These are phyloP conservation scores for Blastobasis adustella DNA, from an alignment of 2,888 invertebrate genomes.

Conservation along the genomic window DNA sequence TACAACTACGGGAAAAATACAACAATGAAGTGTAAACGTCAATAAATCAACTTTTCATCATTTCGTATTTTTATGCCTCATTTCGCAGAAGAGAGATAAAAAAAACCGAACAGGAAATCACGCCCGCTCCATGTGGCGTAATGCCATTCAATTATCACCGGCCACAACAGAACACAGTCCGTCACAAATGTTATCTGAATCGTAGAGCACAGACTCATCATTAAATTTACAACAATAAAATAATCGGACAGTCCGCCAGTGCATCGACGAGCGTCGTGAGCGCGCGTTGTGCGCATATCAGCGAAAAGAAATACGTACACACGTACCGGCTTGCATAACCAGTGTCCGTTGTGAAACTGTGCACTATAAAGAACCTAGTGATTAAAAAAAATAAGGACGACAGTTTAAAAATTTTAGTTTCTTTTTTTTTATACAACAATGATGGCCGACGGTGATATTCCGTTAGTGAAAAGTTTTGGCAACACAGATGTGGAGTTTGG, in stretches of 20 bases:
- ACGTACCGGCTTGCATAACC: not conserved
- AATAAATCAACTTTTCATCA: not conserved
- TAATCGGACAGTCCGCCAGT: slow-evolving; percentile 41
- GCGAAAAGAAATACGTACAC: not conserved
- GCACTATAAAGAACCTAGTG: slow-evolving; percentile 8
- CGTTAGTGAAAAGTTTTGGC: slow-evolving; percentile 59
- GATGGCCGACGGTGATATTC: slow-evolving; percentile 67
- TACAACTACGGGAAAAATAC: not conserved
- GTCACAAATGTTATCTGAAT: slow-evolving; percentile 56
- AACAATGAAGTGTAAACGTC: not conserved
- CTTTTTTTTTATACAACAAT: slow-evolving; percentile 23
- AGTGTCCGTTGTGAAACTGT: not conserved
- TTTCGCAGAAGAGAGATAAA: not conserved
- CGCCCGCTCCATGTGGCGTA: slow-evolving; percentile 28
- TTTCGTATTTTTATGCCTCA: not conserved
- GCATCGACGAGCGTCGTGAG: slow-evolving; percentile 30
- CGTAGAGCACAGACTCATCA: slow-evolving; percentile 40
- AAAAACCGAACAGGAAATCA: slow-evolving; percentile 1
- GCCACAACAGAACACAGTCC: slow-evolving; percentile 36
- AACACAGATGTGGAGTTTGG: slow-evolving; percentile 61
- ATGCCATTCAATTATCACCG: slow-evolving; percentile 60
- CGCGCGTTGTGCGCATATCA: slow-evolving; percentile 18
- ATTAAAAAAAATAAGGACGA: slow-evolving; percentile 3
- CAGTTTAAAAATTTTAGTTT: slow-evolving; percentile 14
- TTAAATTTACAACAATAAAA: slow-evolving; percentile 61